Evolutionary conservation across 2,888 invertebrate genomes (phyloP).

Genomic region (Aethes cnicana): DNA sequence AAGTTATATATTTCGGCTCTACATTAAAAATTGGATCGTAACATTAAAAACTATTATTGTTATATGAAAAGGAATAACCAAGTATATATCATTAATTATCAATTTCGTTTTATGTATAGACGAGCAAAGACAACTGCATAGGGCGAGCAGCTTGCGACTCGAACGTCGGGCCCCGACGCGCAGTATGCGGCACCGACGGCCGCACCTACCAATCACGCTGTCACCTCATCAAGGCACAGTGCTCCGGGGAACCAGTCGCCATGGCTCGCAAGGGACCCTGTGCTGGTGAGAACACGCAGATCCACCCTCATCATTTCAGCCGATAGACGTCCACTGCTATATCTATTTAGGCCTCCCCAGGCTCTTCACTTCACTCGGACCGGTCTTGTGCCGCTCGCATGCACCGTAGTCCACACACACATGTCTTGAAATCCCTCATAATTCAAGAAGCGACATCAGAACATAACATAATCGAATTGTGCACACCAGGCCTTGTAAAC

Average conservation of each 20-base stretch:
- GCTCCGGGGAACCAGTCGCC: slow-evolving; percentile 87
- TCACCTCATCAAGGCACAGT: slow-evolving; percentile 89
- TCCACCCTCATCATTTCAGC: too few relatives aligned
- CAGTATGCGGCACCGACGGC: slow-evolving; percentile 91
- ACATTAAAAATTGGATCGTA: too few relatives aligned
- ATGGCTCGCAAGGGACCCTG: slow-evolving; percentile 89
- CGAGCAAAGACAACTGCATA: slow-evolving; percentile 52
- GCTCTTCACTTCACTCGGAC: not conserved
- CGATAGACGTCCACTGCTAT: not conserved
- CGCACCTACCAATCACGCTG: slow-evolving; percentile 92
- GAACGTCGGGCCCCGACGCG: slow-evolving; percentile 60
- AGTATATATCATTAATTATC: not conserved
- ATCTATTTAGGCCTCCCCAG: too few relatives aligned
- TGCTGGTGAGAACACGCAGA: slow-evolving; percentile 83
- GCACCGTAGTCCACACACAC: too few relatives aligned
- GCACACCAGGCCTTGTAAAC: slow-evolving; percentile 19
- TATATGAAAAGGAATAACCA: not conserved
- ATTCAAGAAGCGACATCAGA: too few relatives aligned
- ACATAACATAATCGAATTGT: not conserved
- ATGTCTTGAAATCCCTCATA: too few relatives aligned
- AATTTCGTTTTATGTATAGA: slow-evolving; percentile 33
- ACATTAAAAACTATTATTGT: not conserved
- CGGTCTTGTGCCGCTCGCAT: not conserved
- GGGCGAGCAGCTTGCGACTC: slow-evolving; percentile 69
- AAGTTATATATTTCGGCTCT: too few relatives aligned